Base-by-base conservation (phyloP, 1,140 invertebrate genomes). In the Drosophila athabasca region DNA sequence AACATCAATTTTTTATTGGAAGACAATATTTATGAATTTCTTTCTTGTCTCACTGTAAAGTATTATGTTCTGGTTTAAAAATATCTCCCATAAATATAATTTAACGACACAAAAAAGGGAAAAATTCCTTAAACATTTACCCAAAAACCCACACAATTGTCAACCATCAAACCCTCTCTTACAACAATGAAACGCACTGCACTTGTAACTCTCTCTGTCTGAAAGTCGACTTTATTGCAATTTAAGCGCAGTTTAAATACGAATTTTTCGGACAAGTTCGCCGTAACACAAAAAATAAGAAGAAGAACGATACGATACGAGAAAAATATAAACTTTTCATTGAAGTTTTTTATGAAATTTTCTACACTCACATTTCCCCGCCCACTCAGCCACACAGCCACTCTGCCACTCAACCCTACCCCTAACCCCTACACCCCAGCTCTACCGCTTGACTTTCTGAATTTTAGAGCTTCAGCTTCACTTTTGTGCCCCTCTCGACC, bases 321-420 rank as follows among this genome's bases (percentile, higher is more conserved):
- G 35, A 48, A 70, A 58, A 48, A 53, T 43, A 68, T 26, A 72
- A 77, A 84, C 77, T 85, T 85, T 82, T 66, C 59, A 65, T 65
- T 62, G 55, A 78, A 87, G 83, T 85, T 85, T 85, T 85, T 87
- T 87, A 87, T 87, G 82, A 87, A 87, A 88, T 87, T 87, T 85
- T 62, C 50, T 69, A 62, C 67, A 59, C 74, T 71, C 46, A 29
- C 48, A 13, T 71, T 50, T 50, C 43, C 19, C 26, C 11, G 24
- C 9, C 9, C 9, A 35, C 9, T 1, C 29, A 2, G 11, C 35
- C 35, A 11, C 11, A 4, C 4, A 11, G 2, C 11, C 11, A 39
- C 3, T 11, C 11, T 11, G 35, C 11, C 35, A 39, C 35, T 39
- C 35, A 39, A 39, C 35, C 35, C 35, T 39, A 39, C 11, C 15